Evolutionary conservation across 2,888 invertebrate species (phyloP).

Genomic region (Pollenia amentaria): DNA sequence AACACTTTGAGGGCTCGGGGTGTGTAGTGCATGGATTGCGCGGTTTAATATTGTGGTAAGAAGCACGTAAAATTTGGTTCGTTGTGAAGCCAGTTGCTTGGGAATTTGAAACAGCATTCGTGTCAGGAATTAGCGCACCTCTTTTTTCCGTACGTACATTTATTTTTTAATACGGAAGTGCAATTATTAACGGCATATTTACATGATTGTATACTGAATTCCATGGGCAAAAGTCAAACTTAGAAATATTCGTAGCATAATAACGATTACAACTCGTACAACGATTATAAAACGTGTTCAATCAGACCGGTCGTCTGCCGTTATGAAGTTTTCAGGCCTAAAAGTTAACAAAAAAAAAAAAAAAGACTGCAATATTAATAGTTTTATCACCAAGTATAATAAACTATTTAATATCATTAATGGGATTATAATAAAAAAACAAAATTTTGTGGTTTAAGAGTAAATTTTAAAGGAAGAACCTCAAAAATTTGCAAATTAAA

Average conservation of each 20-base stretch:
- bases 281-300: not conserved
- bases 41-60: not conserved
- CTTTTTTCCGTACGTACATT: not conserved
- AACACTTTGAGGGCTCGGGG: not conserved
- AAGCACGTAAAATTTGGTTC: conserved; percentile 4
- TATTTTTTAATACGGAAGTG: conserved; percentile 26
- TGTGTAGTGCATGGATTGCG: not conserved
- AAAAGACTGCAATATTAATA: too few relatives aligned
- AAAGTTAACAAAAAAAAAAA: not conserved
- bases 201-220: conserved; percentile 61
- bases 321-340: not conserved
- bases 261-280: not conserved
- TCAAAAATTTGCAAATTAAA: too few relatives aligned
- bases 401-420: too few relatives aligned
- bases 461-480: too few relatives aligned
- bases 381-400: not conserved
- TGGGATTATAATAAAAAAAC: too few relatives aligned
- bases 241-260: not conserved
- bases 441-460: too few relatives aligned
- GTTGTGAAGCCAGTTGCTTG: conserved; percentile 6
- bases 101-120: conserved; percentile 55
- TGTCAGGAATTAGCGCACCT: conserved; percentile 65
- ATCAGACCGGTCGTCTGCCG: not conserved
- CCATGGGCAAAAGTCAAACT: conserved; percentile 19
- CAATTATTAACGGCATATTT: conserved; percentile 66